Evolutionary conservation across 2,797 vertebrate species (phyloP), one percentile per base, ranked within the genome.

Genomic region (Kryptopterus vitreolus): DNA sequence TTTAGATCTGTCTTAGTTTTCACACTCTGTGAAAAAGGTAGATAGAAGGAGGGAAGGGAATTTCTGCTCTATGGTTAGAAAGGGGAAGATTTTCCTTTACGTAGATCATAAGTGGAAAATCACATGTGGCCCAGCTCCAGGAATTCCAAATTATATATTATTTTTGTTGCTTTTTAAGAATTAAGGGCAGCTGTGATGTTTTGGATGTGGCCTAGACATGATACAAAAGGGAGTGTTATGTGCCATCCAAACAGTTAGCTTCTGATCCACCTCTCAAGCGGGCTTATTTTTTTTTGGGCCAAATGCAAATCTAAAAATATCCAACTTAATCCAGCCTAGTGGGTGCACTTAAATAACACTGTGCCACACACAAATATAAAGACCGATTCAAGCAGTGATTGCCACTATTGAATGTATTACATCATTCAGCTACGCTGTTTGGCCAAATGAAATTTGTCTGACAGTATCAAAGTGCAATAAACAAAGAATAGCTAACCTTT

Each of bases 131-230:
- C 59, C 76, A 13, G 76, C 24, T 84, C 85, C 87, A 86, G 66
- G 77, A 77, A 74, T 72, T 85, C 31, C 90, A 88, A 92, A 91
- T 92, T 85, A 89, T 89, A 79, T 78, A 90, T 89, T 87, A 73
- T 87, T 89, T 86, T 85, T 84, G 65, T 79, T 76, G 80, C 76
- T 77, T 85, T 82, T 76, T 79, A n/a, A 55, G 82, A 89, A 92
- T 92, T 76, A 91, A 87, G 91, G 88, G 89, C 91, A 89, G 46
- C 58, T 81, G 83, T 68, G 48, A 78, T 26, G 33, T 55, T 83
- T 81, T 82, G 68, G 74, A 83, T 80, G 80, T 61, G 57, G 78
- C 82, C 81, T 86, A 68, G 72, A 81, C 85, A 66, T 83, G 83
- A 85, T 63, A 26, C 83, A 82, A 72, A 76, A 77, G 79, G 63